Evolutionary conservation across 2,888 invertebrate species (phyloP), one percentile per base, ranked within the genome.

Genomic region (Aspidiotus destructor): DNA sequence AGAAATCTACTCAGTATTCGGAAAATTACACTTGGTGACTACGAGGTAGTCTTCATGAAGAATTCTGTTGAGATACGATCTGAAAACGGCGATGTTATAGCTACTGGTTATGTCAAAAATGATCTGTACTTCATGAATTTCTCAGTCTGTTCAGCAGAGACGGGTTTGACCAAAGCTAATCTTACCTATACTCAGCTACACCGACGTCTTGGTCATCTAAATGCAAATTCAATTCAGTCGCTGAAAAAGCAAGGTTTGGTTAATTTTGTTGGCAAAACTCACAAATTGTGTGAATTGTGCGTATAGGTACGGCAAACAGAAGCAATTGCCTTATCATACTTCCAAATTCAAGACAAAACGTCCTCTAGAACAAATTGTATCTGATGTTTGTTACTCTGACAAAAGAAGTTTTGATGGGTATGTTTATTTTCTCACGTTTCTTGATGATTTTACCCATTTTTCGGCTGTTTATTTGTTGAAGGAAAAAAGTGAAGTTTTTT

Each of bases 51-150:
- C 2, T 55, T 55, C 7, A n/a, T 16, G 17, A 55, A 17, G 16
- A 15, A 55, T 15, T 16, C 15, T n/a, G 55, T 55, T 17, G 16
- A 55, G 16, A 55, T 55, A 10, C 1, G 28, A 28, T 9, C 10
- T 15, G 16, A 55, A 7, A 55, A 55, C 16, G 55, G 55, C 16
- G 55, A 55, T n/a, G 17, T 15, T 17, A 10, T 55, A 11, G 55
- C 55, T 55, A 55, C 15, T 55, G 55, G 55, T 11, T 16, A 10
- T 5, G 55, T 55, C 9, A 7, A n/a, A 16, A 55, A 55, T 7
- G 55, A 55, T n/a, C 55, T 55, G 17, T 55, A 55, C 7, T 55
- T 55, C 16, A 55, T 55, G 55, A 55, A n/a, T 16, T 55, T 55
- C 5, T 10, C n/a, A 2, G 55, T 55, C 1, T 1, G 16, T 10